Conservation (phyloP, 2,113 vertebrate genomes). For the Chroicocephalus ridibundus region DNA sequence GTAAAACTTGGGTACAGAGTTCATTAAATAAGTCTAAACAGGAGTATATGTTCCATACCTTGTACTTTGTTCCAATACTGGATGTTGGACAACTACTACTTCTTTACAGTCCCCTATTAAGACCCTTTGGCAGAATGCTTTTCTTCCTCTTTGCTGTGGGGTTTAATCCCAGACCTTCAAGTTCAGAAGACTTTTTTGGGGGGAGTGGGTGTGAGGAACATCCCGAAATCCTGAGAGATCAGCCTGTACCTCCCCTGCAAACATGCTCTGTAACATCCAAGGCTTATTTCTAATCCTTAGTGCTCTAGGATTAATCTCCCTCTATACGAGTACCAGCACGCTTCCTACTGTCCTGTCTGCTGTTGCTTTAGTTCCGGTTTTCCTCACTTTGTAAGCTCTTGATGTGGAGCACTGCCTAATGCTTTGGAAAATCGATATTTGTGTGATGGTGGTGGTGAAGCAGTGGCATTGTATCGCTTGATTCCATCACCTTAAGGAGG, state of each 20-base stretch:
- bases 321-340: background rate
- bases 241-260: background rate
- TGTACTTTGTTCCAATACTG: background rate
- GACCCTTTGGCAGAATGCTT: background rate
- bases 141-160: background rate
- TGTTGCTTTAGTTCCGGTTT: background rate
- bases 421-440: background rate
- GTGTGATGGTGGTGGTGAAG: background rate
- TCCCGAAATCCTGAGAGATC: background rate
- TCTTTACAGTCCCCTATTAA: background rate
- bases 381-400: background rate
- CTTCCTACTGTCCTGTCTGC: background rate
- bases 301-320: background rate
- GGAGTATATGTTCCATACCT: background rate
- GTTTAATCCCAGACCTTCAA: background rate
- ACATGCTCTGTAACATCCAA: background rate
- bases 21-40: background rate
- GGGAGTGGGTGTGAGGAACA: background rate
- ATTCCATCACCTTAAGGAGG: background rate
- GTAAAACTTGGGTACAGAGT: background rate
- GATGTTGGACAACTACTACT: background rate
- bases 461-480: background rate
- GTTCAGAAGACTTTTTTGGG: background rate
- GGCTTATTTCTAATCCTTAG: background rate
- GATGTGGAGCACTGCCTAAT: background rate